Percentiles rank a stretch among this genome's conserved stretches.
Conservation (phyloP, 2,113 vertebrate genomes). For the Parotia lawesii region DNA sequence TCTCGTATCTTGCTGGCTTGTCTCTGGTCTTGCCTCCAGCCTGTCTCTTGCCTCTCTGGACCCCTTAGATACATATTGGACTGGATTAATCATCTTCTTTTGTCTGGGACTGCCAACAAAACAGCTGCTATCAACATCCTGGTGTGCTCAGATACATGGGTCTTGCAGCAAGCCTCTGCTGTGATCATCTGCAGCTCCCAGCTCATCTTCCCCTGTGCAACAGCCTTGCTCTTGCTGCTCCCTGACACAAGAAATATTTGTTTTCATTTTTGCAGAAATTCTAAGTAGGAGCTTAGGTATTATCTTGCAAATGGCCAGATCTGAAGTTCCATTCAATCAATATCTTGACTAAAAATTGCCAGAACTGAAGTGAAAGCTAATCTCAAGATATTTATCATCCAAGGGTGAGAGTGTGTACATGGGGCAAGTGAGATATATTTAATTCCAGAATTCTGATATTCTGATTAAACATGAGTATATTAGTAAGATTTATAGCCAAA, state of each 20-base stretch:
- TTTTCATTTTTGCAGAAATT: neutral
- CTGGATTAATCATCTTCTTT: neutral
- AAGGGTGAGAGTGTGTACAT: neutral
- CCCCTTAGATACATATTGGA: neutral
- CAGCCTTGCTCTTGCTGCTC: neutral
- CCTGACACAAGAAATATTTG: neutral
- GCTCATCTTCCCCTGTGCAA: neutral
- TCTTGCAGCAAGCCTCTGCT: neutral
- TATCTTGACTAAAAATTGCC: neutral
- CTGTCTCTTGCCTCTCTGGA: neutral
- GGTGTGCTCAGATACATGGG: neutral
- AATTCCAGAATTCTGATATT: neutral
- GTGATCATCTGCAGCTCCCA: neutral
- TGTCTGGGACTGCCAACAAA: neutral
- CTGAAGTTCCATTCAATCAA: neutral
- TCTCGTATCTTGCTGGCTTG: neutral
- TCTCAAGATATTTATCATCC: neutral
- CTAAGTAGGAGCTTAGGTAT: neutral
- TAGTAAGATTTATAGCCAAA: neutral
- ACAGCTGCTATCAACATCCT: neutral
- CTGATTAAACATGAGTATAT: neutral
- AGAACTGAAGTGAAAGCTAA: neutral
- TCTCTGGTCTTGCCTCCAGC: neutral
- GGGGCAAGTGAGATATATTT: neutral
- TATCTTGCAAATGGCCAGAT: neutral